Evolutionary conservation across 2,888 invertebrate species (phyloP), one percentile per base, ranked within the genome.

Genomic region (Antheraea yamamai): DNA sequence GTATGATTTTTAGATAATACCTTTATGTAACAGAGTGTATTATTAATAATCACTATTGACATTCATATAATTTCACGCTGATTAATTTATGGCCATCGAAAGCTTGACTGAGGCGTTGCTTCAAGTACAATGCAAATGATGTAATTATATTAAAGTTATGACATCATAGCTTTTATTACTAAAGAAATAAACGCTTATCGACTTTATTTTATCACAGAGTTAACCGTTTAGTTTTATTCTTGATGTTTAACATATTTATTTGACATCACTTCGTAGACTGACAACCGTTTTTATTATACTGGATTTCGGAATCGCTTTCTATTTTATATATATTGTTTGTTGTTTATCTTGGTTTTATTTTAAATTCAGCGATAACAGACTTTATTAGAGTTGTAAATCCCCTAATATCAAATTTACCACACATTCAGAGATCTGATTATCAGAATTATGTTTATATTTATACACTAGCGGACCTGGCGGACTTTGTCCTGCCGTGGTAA

Each of bases 31-130:
- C 64, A 64, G 26, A 64, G 12, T 47, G 47, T 47, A 10, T 47
- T 47, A 2, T 47, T 12, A 64, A 64, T 64, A 12, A 64, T 26
- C 26, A 64, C 10, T 10, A 66, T 30, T 30, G 16, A 30, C 26
- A 66, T 66, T 66, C 30, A 30, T 26, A 30, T 66, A 66, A 30
- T 66, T 66, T 26, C 64, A 66, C 64, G 64, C 16, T 66, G 64
- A 30, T 66, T 66, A 66, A 66, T 66, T 66, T 66, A 66, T 16
- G 23, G 61, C 23, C 2, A 23, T 23, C 61, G 23, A 61, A 61
- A 61, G 23, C 61, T 23, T 12, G 23, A 61, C 23, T 61, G 61
- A 61, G 2, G 23, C 61, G 61, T 61, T 66, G 30, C 26, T 66
- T 30, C 16, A 30, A 66, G 12, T 66, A 66, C 16, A 26, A 30